A percentile compares a stretch with the other conserved stretches of the same genome.
Conservation (phyloP, 23 tunicate species). For the Trididemnum miniatum region DNA sequence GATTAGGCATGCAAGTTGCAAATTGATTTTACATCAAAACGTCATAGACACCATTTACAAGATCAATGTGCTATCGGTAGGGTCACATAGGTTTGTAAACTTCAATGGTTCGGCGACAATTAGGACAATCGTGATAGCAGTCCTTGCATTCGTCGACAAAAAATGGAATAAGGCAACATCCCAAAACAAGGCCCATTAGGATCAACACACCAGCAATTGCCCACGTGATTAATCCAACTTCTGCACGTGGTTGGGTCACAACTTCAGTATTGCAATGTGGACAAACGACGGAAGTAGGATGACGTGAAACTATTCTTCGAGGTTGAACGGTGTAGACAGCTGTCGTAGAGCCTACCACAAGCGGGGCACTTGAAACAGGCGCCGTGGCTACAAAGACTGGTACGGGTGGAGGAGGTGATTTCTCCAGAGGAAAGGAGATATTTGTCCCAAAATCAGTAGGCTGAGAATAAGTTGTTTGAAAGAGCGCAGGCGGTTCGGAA, state of each 20-base stretch:
- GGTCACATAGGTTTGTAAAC: constrained; percentile 47
- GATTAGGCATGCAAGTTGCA: no score
- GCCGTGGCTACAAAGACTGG: no score
- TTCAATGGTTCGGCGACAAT: constrained; percentile 41
- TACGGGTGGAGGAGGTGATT: no score
- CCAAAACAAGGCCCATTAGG: constrained; percentile 30
- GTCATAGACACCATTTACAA: no score
- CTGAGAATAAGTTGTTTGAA: no score
- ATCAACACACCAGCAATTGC: constrained; percentile 2
- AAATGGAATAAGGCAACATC: constrained; percentile 60
- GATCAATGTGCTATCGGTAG: no score
- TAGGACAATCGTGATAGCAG: constrained; percentile 54
- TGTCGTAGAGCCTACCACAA: neutral
- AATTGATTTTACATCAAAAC: no score
- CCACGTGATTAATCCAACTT: constrained; percentile 18
- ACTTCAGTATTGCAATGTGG: constrained; percentile 13
- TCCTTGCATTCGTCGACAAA: constrained; percentile 61
- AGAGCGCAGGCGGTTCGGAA: no score
- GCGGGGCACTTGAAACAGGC: no score
- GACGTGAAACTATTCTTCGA: neutral
- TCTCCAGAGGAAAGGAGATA: no score
- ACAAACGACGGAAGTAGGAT: constrained; percentile 3
- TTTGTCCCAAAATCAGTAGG: no score
- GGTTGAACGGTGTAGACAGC: neutral
- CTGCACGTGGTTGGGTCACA: constrained; percentile 18